Evolutionary conservation across 2,888 invertebrate species (phyloP), one percentile per base, ranked within the genome.

Genomic region (Drosophila lutescens): DNA sequence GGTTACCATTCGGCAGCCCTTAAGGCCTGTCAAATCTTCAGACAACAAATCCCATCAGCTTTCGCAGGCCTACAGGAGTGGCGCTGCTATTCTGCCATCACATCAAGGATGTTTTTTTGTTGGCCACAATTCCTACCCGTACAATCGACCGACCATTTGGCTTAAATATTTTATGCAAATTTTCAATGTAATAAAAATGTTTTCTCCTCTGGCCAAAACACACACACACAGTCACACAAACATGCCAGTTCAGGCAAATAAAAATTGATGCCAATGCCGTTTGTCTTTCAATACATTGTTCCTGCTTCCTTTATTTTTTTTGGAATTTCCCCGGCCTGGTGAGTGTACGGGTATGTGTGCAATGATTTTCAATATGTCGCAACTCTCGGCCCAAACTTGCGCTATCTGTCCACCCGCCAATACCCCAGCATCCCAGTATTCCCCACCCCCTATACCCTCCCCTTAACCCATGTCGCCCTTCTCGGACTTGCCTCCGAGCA

Each of bases 161-260:
- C 86, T 84, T 84, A 81, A 86, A 87, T 88, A 87, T 87, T 86
- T 82, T 89, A 88, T 89, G 89, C 88, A 88, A 88, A 88, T 88
- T 89, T 89, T 77, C 84, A 88, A 77, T 82, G 80, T 78, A 89
- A 88, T 88, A 89, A 84, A 88, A 84, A 78, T 88, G 77, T 66
- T 71, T 76, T 61, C 51, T 67, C 36, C 54, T 38, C 80, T 60
- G 76, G 68, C 67, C 70, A 59, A 26, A 26, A 6, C 23, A 23
- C 10, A 34, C 10, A 47, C 50, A 70, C 50, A 50, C 41, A 30
- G 30, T 30, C 30, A 66, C 32, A 50, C 36, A 65, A 38, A 63
- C 23, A 66, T 44, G 50, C 36, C 36, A 41, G 49, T 41, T 53
- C 40, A 61, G 67, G 66, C 70, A 70, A 77, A 86, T 84, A 88